Evolutionary conservation across 2,888 invertebrate genomes (phyloP), one percentile per base, ranked within the genome.

Genomic region (Polydrusus tereticollis): DNA sequence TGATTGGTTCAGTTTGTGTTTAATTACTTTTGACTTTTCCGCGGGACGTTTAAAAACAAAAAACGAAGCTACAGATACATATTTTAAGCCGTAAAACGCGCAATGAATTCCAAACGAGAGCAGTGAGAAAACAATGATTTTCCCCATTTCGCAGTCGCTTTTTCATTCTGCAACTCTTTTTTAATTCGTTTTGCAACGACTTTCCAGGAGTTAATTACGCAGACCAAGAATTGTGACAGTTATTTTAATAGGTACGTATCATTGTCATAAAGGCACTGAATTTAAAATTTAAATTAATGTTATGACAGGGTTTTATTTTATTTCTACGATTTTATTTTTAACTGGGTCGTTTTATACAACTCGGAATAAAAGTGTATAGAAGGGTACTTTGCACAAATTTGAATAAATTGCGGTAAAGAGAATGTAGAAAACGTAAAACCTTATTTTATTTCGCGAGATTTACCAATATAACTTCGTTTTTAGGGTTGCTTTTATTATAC

Each of bases 241-340:
- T 69, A 72, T 72, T 72, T 72, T 72, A 72, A 72, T 72, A 69
- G 72, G 68, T 68, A 67, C 67, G 67, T 72, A 72, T 72, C 69
- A 59, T 69, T 63, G 68, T 72, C 72, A 72, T 72, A 72, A 72
- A 72, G 69, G 68, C 68, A 43, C 52, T 57, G 41, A 67, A 72
- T 72, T 72, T 72, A 57, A 72, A 72, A 72, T 72, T 72, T 64
- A 72, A 72, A 72, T 72, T 72, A 67, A 63, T 57, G 69, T 69
- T 69, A 59, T 57, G 50, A 23, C 36, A 23, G 23, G 45, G 69
- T 69, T 69, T 69, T 63, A 69, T 69, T 69, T 57, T 63, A 63
- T 52, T 69, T 69, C 63, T 69, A 69, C 38, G 62, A 62, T 69
- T 69, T 69, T 63, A 69, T 57, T 63, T 62, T 58, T 69, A 26